These are phyloP conservation scores for Morpho deidamia DNA, from an alignment of 2,888 invertebrate genomes.

Conservation along the genomic window DNA sequence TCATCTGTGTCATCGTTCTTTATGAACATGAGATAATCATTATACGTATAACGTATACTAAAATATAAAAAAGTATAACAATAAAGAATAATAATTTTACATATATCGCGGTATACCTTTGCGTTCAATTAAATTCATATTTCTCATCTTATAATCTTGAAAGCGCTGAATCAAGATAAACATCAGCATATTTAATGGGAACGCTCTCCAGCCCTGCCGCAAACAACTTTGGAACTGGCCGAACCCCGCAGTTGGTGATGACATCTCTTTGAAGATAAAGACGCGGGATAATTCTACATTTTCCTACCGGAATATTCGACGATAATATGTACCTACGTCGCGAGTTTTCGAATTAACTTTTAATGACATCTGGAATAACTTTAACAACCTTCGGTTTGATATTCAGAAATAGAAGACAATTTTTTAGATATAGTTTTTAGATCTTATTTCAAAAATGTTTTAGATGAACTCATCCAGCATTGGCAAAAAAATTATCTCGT, in stretches of 20 bases:
- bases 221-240: constrained; percentile 71
- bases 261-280: constrained; percentile 78
- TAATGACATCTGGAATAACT: constrained; percentile 50
- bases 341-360: constrained; percentile 67
- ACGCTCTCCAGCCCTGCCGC: constrained; percentile 56
- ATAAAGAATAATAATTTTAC: too few species aligned
- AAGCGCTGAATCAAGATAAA: constrained; percentile 49
- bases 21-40: too few species aligned
- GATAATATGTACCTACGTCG: constrained; percentile 61
- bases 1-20: neutral
- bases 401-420: neutral
- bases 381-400: constrained; percentile 24
- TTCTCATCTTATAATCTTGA: constrained; percentile 40
- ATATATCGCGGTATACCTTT: constrained; percentile 1
- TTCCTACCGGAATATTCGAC: constrained; percentile 59
- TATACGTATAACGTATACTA: too few species aligned
- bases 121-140: constrained; percentile 44
- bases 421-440: neutral
- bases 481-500: too few species aligned
- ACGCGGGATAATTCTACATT: constrained; percentile 74
- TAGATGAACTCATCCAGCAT: too few species aligned
- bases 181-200: constrained; percentile 59
- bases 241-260: constrained; percentile 62
- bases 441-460: too few species aligned
- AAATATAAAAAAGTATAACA: neutral